Base-by-base conservation (phyloP, 1,140 invertebrate species). In the Solenopsis invicta region DNA sequence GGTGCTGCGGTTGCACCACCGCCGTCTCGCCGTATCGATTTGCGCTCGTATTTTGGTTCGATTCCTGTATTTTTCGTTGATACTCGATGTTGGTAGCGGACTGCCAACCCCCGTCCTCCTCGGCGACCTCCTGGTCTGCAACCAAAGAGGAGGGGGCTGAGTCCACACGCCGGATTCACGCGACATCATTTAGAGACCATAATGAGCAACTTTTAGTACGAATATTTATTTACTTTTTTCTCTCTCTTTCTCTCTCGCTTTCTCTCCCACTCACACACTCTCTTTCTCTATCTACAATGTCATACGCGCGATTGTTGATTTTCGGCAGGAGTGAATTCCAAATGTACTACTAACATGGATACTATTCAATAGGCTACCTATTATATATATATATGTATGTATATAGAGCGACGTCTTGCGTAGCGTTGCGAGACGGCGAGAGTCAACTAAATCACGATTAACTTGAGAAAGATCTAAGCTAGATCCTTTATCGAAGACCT, bases 91-190 rank as follows among this genome's bases (percentile, higher is more conserved):
- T 91, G 89, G 50, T 89, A 76, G 93, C 90, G 93, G 94, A 95
- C 92, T 93, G 94, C 93, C 94, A 95, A 94, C 94, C 94, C 94
- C 94, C 95, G 93, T 95, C 95, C 95, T 95, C 95, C 93, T 94
- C 94, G 90, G 94, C 91, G 94, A 94, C 94, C 94, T 95, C 94
- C 93, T 92, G 95, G 94, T 95, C 95, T 95, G 95, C 93, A 95
- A 96, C 95, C 94, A 95, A 95, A 95, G 95, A 95, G 95, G 95
- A 95, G 94, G 95, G 95, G 95, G 95, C 95, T 95, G 93, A 95
- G 95, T 95, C 94, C 93, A 93, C 29, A 29, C 29, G 92, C 90
- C 91, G 87, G 67, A 88, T 89, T 91, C 89, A 82, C 90, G 87
- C 89, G 89, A 89, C 84, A 88, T 56, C 29, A 71, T 86, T 84